A percentile compares a stretch with the other conserved stretches of the same genome.
phyloP scores from a whole-genome alignment of 2,888 invertebrate genomes.

The Cephus pygmeus region DNA sequence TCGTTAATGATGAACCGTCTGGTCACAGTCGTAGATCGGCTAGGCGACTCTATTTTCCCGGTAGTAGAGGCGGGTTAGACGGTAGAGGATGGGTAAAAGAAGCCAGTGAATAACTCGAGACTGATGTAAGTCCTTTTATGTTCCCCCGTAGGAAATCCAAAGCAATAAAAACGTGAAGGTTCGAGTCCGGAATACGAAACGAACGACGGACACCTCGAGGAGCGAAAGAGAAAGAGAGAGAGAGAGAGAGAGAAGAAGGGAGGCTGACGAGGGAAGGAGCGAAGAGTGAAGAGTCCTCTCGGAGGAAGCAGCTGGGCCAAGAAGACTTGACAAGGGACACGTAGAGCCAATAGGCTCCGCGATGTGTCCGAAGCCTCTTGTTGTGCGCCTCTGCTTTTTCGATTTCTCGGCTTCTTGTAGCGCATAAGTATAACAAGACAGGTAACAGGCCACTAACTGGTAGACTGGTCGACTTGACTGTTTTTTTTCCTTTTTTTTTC shows the following conservation, averaged over 20 bases:
- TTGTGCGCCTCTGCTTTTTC: not conserved
- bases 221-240: constrained; percentile 1
- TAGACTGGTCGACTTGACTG: constrained; percentile 9
- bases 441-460: constrained; percentile 12
- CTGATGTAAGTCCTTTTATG: not conserved
- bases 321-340: not conserved
- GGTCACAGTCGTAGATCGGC: not conserved
- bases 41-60: not conserved
- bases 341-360: not conserved
- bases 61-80: not conserved
- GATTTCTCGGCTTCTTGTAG: not conserved
- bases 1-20: not conserved
- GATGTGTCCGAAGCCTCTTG: not conserved
- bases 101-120: not conserved
- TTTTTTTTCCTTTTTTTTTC: not conserved
- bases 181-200: not conserved
- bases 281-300: not conserved
- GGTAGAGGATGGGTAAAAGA: not conserved
- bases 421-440: constrained; percentile 19
- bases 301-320: not conserved
- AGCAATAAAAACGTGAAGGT: not conserved
- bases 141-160: not conserved
- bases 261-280: too few species aligned
- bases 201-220: not conserved
- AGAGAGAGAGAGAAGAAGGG: not conserved